phyloP scores from a whole-genome alignment of 2,888 invertebrate genomes.

The Lepidochrysops patricia region DNA sequence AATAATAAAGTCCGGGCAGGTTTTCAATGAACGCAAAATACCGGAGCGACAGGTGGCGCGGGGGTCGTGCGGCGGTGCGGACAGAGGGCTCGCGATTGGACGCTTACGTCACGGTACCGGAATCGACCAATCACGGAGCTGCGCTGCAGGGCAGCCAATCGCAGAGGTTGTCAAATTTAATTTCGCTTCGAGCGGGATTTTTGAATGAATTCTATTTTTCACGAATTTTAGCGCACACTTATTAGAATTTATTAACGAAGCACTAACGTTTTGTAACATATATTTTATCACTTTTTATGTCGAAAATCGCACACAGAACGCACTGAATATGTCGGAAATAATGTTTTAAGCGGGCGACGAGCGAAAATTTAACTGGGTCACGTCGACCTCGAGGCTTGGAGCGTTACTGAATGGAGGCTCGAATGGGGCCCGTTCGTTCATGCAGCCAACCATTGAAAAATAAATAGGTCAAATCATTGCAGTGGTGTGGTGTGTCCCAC shows the following conservation, averaged over 20 bases:
- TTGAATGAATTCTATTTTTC: slow-evolving; percentile 32
- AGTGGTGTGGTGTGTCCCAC: slow-evolving; percentile 60
- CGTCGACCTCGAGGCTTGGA: slow-evolving; percentile 55
- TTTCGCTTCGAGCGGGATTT: slow-evolving; percentile 39
- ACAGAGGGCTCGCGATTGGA: slow-evolving; percentile 40
- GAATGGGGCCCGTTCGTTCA: slow-evolving; percentile 62
- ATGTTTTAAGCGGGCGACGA: slow-evolving; percentile 2
- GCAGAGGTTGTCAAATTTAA: slow-evolving; percentile 29
- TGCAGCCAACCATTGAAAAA: slow-evolving; percentile 68
- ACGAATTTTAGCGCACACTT: slow-evolving; percentile 25
- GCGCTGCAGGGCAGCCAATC: slow-evolving; percentile 38
- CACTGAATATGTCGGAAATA: background rate
- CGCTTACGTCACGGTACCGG: slow-evolving; percentile 23
- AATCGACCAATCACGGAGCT: slow-evolving; percentile 44
- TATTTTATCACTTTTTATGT: background rate
- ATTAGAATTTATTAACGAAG: slow-evolving; percentile 8
- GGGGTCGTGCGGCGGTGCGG: slow-evolving; percentile 44
- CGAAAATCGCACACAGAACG: background rate
- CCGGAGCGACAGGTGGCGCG: slow-evolving; percentile 66
- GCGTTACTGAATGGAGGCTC: slow-evolving; percentile 66
- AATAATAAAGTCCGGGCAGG: slow-evolving; percentile 62
- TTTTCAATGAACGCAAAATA: slow-evolving; percentile 65
- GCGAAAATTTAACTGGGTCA: slow-evolving; percentile 43
- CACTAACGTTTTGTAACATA: background rate
- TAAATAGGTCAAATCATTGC: slow-evolving; percentile 72